phyloP scores from a whole-genome alignment of 2,888 invertebrate species.

The Agrotis puta region DNA sequence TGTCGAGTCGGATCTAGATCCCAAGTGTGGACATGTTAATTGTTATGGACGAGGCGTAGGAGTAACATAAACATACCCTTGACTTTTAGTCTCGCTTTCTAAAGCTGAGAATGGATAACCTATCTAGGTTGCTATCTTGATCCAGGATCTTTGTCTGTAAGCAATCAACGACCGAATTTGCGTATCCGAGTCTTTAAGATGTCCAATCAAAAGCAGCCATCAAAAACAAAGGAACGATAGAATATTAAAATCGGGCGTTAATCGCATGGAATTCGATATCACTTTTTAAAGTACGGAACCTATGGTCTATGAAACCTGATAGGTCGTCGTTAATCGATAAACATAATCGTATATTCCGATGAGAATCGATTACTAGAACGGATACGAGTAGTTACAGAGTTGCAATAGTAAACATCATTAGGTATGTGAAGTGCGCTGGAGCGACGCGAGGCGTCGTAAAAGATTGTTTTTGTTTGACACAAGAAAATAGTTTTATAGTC shows the following conservation, averaged over 20 bases:
- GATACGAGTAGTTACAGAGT: slow-evolving; percentile 59
- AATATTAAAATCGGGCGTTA: no score
- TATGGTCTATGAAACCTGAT: slow-evolving; percentile 54
- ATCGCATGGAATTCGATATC: slow-evolving; percentile 51
- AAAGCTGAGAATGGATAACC: not conserved
- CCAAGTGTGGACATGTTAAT: slow-evolving; percentile 86
- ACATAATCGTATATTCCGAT: slow-evolving; percentile 63
- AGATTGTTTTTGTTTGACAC: slow-evolving; percentile 53
- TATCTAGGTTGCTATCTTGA: no score
- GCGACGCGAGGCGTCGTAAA: slow-evolving; percentile 55
- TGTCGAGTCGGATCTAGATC: slow-evolving; percentile 83
- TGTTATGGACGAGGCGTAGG: slow-evolving; percentile 79
- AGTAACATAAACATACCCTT: slow-evolving; percentile 64
- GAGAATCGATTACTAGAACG: slow-evolving; percentile 65
- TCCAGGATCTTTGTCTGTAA: no score
- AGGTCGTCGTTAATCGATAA: slow-evolving; percentile 55
- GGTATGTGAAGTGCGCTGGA: slow-evolving; percentile 51
- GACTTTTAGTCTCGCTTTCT: slow-evolving; percentile 50
- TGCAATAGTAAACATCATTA: slow-evolving; percentile 61
- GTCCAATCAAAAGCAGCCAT: no score
- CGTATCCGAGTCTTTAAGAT: no score
- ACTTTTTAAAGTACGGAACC: slow-evolving; percentile 37
- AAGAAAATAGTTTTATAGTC: slow-evolving; percentile 54
- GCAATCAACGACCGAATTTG: no score
- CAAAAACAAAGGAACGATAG: no score